Percentiles rank a stretch among this genome's conserved stretches.
Conservation (phyloP, 2,888 invertebrate genomes). For the Schizotus pectinicornis region DNA sequence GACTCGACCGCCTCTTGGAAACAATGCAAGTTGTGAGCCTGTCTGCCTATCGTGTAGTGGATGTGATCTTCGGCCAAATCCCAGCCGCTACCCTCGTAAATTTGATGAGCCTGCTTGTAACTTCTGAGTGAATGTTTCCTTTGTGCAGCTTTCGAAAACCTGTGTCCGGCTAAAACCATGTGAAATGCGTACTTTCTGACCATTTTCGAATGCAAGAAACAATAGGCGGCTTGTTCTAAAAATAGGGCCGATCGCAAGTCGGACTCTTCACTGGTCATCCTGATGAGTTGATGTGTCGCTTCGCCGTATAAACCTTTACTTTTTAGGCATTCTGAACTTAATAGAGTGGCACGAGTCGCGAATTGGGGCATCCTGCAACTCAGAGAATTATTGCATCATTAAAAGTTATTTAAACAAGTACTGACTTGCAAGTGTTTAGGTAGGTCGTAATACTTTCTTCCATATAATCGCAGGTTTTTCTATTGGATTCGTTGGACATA, state of each 20-base stretch:
- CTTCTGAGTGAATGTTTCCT: conserved; percentile 90
- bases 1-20: conserved; percentile 74
- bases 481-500: conserved; percentile 80
- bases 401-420: conserved; percentile 14
- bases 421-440: conserved; percentile 85
- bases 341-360: conserved; percentile 88
- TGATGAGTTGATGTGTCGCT: conserved; percentile 92
- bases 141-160: conserved; percentile 92
- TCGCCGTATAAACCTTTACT: conserved; percentile 81
- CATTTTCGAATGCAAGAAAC: conserved; percentile 80
- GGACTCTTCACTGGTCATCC: conserved; percentile 97
- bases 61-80: conserved; percentile 94
- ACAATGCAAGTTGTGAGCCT: conserved; percentile 82
- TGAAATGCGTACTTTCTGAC: conserved; percentile 95
- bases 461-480: conserved; percentile 88
- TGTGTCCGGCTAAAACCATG: conserved; percentile 94
- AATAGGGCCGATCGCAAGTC: conserved; percentile 92
- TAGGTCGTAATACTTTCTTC: conserved; percentile 94
- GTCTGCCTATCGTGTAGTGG: conserved; percentile 90
- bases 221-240: conserved; percentile 93
- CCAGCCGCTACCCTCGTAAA: conserved; percentile 77
- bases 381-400: neutral
- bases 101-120: conserved; percentile 91
- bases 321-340: conserved; percentile 88
- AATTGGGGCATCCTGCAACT: conserved; percentile 82